Evolutionary conservation across 2,888 invertebrate genomes (phyloP).

Genomic region (Hyalella azteca): DNA sequence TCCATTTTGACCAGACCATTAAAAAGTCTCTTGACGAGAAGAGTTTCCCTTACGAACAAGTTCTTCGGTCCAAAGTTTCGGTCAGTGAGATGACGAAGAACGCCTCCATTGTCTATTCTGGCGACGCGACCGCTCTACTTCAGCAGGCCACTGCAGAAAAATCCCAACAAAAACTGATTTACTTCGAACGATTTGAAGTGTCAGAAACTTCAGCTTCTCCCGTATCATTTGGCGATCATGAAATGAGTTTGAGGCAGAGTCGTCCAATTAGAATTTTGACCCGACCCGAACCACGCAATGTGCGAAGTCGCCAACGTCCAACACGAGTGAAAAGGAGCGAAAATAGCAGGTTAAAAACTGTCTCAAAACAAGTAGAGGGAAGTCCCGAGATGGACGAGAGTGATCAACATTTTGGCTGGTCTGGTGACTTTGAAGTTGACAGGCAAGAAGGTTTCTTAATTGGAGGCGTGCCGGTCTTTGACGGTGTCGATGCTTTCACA

Average conservation of each 20-base stretch:
- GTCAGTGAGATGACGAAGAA: constrained; percentile 20
- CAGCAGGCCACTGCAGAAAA: neutral
- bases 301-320: neutral
- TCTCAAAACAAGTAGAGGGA: neutral
- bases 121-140: neutral
- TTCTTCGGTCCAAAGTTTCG: neutral
- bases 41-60: constrained; percentile 20
- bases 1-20: constrained; percentile 29
- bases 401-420: neutral
- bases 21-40: constrained; percentile 36
- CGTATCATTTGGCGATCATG: constrained; percentile 9
- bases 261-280: too few species aligned
- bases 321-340: neutral
- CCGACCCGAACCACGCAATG: neutral
- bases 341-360: neutral
- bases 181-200: neutral
- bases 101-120: constrained; percentile 23
- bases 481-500: constrained; percentile 41
- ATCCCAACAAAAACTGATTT: neutral
- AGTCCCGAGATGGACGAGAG: neutral
- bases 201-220: neutral
- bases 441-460: constrained; percentile 43
- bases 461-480: constrained; percentile 46
- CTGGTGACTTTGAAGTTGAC: constrained; percentile 38
- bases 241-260: neutral